Evolutionary conservation across 2,113 vertebrate genomes (phyloP).

Genomic region (Taxidea taxus): DNA sequence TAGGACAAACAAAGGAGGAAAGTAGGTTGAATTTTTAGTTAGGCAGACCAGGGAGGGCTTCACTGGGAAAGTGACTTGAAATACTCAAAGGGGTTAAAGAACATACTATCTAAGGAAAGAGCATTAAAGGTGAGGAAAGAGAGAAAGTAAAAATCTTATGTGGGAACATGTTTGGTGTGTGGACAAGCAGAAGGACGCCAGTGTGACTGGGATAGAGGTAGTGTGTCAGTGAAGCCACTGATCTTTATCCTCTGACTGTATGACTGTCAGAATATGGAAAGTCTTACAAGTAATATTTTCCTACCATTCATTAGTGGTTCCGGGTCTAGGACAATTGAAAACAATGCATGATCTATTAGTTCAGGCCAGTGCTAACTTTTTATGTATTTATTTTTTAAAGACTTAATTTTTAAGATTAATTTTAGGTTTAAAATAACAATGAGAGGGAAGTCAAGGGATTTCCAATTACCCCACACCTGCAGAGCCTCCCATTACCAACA

Average conservation of each 20-base stretch:
- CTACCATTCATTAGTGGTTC: background rate
- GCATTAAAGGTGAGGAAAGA: background rate
- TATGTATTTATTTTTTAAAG: background rate
- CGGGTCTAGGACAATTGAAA: background rate
- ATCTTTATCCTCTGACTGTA: background rate
- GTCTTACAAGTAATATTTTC: background rate
- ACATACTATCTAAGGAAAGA: background rate
- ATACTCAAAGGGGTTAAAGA: background rate
- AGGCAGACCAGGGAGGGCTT: background rate
- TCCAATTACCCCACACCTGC: no score
- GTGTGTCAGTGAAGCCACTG: background rate
- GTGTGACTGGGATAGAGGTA: background rate
- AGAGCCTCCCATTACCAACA: background rate
- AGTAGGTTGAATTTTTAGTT: background rate
- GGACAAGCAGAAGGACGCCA: background rate
- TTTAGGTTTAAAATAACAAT: background rate
- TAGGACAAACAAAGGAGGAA: background rate
- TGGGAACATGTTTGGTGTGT: background rate
- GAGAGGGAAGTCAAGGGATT: background rate
- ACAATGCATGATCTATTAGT: background rate
- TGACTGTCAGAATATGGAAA: rapidly evolving
- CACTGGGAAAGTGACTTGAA: background rate
- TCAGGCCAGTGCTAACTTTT: background rate
- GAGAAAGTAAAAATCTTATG: background rate
- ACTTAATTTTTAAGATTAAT: background rate